Percentiles rank a stretch among this genome's conserved stretches.
These are phyloP conservation scores for Dasyurus viverrinus DNA, from an alignment of 2,113 vertebrate species.

Conservation along the genomic window DNA sequence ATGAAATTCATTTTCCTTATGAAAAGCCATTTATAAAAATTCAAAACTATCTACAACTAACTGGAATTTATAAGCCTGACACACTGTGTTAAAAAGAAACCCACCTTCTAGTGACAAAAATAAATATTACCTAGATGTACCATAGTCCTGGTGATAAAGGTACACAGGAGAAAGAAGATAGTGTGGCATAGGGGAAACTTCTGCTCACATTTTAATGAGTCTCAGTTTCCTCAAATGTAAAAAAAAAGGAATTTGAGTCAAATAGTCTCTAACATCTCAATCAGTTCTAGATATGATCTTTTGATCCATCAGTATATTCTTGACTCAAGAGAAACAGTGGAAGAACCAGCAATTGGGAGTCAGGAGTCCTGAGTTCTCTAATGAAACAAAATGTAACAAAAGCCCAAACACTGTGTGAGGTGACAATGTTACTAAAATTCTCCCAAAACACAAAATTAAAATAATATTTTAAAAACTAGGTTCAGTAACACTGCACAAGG, in stretches of 20 bases:
- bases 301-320: background rate
- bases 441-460: background rate
- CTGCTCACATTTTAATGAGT: background rate
- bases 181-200: background rate
- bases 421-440: background rate
- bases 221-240: background rate
- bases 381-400: background rate
- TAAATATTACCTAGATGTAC: background rate
- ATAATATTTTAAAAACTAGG: background rate
- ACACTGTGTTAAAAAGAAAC: background rate
- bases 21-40: conserved; percentile 41
- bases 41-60: conserved; percentile 1
- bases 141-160: background rate
- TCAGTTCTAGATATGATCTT: background rate
- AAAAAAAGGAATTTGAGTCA: background rate
- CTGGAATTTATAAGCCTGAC: background rate
- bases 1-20: background rate
- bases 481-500: background rate
- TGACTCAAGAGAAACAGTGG: background rate
- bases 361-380: background rate
- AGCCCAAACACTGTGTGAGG: background rate
- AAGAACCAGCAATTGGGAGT: background rate
- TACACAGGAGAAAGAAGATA: background rate
- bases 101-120: background rate
- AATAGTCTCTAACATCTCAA: background rate